These are phyloP conservation scores for Sycophaga agraensis DNA, from an alignment of 1,140 invertebrate species.

Conservation along the genomic window DNA sequence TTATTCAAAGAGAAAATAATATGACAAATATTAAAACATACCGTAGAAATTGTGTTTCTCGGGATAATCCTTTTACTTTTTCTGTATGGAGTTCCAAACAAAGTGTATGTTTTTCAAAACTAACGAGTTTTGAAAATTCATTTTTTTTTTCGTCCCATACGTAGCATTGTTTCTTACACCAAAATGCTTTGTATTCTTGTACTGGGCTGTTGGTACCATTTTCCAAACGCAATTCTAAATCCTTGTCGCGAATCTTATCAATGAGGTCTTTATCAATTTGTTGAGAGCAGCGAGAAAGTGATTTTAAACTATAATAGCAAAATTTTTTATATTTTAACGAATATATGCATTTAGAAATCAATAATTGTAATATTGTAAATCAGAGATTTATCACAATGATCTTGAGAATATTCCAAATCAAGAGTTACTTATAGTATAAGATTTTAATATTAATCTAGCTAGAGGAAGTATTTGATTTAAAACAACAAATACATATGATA, in stretches of 20 bases:
- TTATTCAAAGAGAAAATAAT: no score
- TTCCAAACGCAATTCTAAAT: conserved; percentile 48
- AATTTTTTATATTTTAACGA: neutral
- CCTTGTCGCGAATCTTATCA: conserved; percentile 40
- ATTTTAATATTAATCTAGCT: no score
- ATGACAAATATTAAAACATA: no score
- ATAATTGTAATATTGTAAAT: no score
- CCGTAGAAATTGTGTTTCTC: conserved; percentile 58
- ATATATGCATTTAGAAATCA: neutral
- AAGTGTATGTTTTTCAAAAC: conserved; percentile 64
- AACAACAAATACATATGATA: no score
- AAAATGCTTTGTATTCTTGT: conserved; percentile 58
- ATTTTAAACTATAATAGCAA: conserved; percentile 2
- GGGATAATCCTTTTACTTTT: conserved; percentile 59
- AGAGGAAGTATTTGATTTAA: no score
- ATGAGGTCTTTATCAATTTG: conserved; percentile 33
- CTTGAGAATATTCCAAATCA: no score
- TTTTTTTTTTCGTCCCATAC: conserved; percentile 66
- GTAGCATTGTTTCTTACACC: conserved; percentile 70
- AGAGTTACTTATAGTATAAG: no score
- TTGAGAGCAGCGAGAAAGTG: neutral
- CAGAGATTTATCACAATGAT: no score
- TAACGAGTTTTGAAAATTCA: conserved; percentile 66
- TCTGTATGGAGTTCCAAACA: conserved; percentile 63
- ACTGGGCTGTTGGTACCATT: conserved; percentile 52